Evolutionary conservation across 2,797 vertebrate species (phyloP).

Genomic region (Falco novaeseelandiae): DNA sequence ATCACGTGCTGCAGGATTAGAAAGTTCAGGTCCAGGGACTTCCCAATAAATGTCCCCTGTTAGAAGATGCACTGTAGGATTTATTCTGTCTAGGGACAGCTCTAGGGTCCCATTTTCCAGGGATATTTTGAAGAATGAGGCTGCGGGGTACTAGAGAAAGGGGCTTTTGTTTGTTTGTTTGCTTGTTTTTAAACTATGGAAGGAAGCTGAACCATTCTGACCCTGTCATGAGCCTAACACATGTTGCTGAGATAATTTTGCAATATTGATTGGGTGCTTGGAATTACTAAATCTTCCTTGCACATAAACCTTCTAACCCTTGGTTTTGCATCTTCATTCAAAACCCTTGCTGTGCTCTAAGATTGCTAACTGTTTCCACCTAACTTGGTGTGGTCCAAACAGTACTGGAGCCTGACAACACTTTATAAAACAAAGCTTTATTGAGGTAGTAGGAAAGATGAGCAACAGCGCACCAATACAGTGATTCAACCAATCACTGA

Average conservation of each 20-base stretch:
- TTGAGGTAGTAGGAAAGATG: not conserved
- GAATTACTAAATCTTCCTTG: not conserved
- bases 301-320: not conserved
- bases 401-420: not conserved
- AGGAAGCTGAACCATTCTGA: not conserved
- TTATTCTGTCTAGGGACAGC: not conserved
- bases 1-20: not conserved
- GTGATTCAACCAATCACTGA: not conserved
- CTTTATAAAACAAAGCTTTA: not conserved
- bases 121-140: not conserved
- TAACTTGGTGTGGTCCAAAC: not conserved
- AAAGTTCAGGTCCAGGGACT: not conserved
- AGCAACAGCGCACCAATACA: accelerated
- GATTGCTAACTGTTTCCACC: not conserved
- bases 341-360: not conserved
- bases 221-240: not conserved
- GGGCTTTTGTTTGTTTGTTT: not conserved
- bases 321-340: not conserved
- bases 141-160: not conserved
- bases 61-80: not conserved
- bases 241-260: not conserved
- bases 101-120: not conserved
- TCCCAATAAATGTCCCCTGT: not conserved
- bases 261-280: not conserved
- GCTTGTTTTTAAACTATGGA: not conserved